phyloP scores from a whole-genome alignment of 2,888 invertebrate species.

The Myopa testacea region DNA sequence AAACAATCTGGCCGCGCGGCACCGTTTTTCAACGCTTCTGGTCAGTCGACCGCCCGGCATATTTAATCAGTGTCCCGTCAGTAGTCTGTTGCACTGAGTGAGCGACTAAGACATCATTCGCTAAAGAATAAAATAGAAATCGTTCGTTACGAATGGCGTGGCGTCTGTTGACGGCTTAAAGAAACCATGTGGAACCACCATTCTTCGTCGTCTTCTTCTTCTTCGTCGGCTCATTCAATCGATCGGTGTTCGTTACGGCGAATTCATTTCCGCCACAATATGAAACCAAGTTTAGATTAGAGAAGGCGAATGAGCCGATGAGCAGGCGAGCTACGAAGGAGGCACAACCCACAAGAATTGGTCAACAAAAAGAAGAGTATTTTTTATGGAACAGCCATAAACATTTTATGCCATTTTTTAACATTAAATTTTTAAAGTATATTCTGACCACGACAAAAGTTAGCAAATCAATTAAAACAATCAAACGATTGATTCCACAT shows the following conservation, averaged over 20 bases:
- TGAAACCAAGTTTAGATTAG: conserved; percentile 1
- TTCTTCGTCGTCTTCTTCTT: neutral
- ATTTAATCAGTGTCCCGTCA: conserved; percentile 22
- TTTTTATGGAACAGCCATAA: too few relatives aligned
- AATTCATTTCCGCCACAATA: conserved; percentile 21
- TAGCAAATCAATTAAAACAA: too few relatives aligned
- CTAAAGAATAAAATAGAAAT: neutral
- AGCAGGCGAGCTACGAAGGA: neutral
- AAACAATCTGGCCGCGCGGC: conserved; percentile 23
- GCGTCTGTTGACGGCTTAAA: conserved; percentile 19
- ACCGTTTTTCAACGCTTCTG: conserved; percentile 34
- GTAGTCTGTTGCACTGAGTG: conserved; percentile 5
- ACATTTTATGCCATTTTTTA: too few relatives aligned
- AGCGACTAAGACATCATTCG: neutral
- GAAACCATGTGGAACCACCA: conserved; percentile 52
- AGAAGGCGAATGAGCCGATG: too few relatives aligned
- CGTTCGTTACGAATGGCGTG: conserved; percentile 9
- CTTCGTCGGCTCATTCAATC: conserved; percentile 5
- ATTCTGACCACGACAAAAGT: too few relatives aligned
- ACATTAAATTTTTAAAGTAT: too few relatives aligned
- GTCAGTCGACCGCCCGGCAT: conserved; percentile 36
- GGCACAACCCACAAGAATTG: neutral
- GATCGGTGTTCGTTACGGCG: conserved; percentile 16
- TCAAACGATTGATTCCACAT: neutral
- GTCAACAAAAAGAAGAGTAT: neutral